Evolutionary conservation across 1,140 invertebrate species (phyloP).

Genomic region (Lasioglossum albipes): DNA sequence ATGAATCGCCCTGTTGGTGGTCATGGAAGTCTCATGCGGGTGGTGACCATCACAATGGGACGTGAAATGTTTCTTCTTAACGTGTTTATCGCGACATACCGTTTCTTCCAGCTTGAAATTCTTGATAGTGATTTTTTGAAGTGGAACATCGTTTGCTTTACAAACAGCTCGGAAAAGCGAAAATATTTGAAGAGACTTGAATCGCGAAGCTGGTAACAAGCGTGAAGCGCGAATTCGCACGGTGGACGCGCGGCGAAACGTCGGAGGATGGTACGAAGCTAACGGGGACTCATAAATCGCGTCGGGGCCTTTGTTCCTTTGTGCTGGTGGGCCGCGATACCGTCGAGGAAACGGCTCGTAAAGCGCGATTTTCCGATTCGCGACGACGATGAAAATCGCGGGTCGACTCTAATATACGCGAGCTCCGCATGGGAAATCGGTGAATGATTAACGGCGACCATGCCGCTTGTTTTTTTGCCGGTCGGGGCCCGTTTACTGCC

Average conservation of each 20-base stretch:
- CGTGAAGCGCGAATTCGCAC: neutral
- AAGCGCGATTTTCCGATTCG: slow-evolving; percentile 32
- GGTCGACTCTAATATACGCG: neutral
- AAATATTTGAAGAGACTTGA: neutral
- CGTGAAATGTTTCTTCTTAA: neutral
- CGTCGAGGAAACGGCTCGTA: slow-evolving; percentile 36
- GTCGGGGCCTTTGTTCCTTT: slow-evolving; percentile 10
- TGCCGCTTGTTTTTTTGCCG: neutral
- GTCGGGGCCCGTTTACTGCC: slow-evolving; percentile 11
- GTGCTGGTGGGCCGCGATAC: neutral
- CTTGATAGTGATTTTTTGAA: neutral
- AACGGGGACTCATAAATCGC: slow-evolving; percentile 47
- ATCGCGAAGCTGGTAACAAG: neutral
- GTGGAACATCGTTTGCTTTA: too few relatives aligned
- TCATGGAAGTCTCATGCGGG: slow-evolving; percentile 32
- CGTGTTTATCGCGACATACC: neutral
- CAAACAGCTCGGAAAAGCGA: too few relatives aligned
- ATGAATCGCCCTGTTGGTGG: neutral
- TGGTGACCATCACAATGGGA: slow-evolving; percentile 20
- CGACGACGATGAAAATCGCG: slow-evolving; percentile 32
- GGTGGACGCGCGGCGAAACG: neutral
- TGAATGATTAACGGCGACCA: slow-evolving; percentile 33
- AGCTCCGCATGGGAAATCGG: slow-evolving; percentile 3
- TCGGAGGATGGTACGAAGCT: slow-evolving; percentile 23
- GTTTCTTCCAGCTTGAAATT: neutral